These are phyloP conservation scores for Enteromius afrohamiltoni DNA, from an alignment of 2,797 vertebrate species.

Conservation along the genomic window DNA sequence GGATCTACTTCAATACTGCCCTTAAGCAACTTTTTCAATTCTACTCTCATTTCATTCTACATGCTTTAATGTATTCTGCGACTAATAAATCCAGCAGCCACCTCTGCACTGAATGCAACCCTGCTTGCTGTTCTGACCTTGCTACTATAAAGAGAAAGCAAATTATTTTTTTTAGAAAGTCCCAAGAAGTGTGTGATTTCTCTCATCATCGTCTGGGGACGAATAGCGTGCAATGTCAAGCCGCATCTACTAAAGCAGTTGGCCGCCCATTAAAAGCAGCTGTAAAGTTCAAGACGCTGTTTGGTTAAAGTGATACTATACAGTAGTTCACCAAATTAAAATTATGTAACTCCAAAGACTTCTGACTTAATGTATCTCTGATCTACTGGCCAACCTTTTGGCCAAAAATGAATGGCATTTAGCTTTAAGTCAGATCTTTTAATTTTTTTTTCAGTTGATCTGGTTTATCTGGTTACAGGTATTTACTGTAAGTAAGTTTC, in stretches of 20 bases:
- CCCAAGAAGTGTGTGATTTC: not conserved
- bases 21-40: conserved; percentile 40
- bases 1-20: conserved; percentile 34
- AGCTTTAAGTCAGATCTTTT: not conserved
- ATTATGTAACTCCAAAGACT: not conserved
- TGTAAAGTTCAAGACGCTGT: conserved; percentile 12
- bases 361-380: not conserved
- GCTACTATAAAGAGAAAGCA: conserved; percentile 26
- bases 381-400: not conserved
- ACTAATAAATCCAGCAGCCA: conserved; percentile 35
- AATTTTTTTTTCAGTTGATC: too few relatives aligned
- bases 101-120: conserved; percentile 5
- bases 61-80: conserved; percentile 26
- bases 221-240: not conserved
- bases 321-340: not conserved
- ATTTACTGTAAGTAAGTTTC: not conserved
- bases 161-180: conserved; percentile 10
- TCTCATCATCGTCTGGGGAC: conserved; percentile 12
- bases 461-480: too few relatives aligned
- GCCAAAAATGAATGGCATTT: too few relatives aligned
- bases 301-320: not conserved
- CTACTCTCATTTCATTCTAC: conserved; percentile 33
- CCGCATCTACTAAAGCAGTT: not conserved
- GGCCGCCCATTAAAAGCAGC: not conserved
- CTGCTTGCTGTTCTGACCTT: conserved; percentile 13